These are phyloP conservation scores for Grammomys dolichurus DNA, from an alignment of 2,113 vertebrate species.

Conservation along the genomic window DNA sequence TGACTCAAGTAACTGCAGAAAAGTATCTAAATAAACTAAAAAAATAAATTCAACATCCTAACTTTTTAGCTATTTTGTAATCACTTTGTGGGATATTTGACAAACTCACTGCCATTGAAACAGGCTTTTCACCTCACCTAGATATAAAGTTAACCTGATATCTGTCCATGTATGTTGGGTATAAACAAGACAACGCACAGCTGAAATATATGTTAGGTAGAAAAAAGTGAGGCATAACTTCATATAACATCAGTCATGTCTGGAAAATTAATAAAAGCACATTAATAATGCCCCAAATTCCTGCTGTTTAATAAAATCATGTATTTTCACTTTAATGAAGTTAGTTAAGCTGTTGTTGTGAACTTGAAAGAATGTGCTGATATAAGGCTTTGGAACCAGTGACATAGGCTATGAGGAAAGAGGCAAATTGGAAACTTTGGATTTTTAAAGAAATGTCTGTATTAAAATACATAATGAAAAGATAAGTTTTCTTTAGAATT, in stretches of 20 bases:
- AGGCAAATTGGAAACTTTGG: neutral
- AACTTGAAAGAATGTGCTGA: neutral
- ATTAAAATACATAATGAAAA: conserved; percentile 53
- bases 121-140: conserved; percentile 76
- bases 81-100: conserved; percentile 59
- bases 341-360: neutral
- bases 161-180: conserved; percentile 64
- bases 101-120: conserved; percentile 50
- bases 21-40: neutral
- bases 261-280: conserved; percentile 72
- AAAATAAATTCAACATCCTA: conserved; percentile 63
- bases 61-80: conserved; percentile 76
- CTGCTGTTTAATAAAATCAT: neutral
- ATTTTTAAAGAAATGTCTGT: neutral
- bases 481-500: conserved; percentile 45
- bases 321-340: neutral
- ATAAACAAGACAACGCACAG: conserved; percentile 62
- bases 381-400: neutral
- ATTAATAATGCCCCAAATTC: conserved; percentile 74
- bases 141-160: conserved; percentile 75
- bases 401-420: neutral
- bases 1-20: conserved; percentile 36
- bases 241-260: conserved; percentile 74
- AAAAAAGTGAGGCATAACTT: conserved; percentile 78
- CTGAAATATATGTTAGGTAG: conserved; percentile 50